A percentile compares a stretch with the other conserved stretches of the same genome.
phyloP scores from a whole-genome alignment of 2,113 vertebrate species.

The Haemorhous mexicanus region DNA sequence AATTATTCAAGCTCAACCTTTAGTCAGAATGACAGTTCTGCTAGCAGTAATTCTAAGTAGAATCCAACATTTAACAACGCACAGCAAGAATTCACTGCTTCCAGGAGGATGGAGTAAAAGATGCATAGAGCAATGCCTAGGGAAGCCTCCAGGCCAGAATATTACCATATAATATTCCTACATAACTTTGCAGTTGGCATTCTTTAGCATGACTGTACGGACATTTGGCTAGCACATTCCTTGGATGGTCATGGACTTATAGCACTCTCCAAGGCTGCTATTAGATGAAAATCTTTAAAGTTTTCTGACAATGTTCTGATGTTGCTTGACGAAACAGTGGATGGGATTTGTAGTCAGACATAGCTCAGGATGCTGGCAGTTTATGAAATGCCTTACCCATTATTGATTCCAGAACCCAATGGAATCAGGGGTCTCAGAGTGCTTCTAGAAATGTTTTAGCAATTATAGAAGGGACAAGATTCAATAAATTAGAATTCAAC shows the following conservation, averaged over 20 bases:
- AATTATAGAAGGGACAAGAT: background rate
- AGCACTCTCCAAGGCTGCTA: background rate
- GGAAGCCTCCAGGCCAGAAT: background rate
- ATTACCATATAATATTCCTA: background rate
- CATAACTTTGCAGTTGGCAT: background rate
- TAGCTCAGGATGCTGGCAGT: background rate
- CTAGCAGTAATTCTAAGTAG: background rate
- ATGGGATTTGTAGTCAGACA: background rate
- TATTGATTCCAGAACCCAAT: background rate
- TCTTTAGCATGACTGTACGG: background rate
- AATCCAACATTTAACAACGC: background rate
- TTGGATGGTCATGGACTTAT: background rate
- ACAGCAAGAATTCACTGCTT: background rate
- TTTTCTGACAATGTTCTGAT: background rate
- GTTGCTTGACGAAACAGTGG: background rate
- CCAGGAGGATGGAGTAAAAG: background rate
- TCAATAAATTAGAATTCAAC: background rate
- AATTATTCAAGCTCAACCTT: background rate
- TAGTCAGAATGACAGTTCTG: background rate
- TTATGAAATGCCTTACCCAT: background rate
- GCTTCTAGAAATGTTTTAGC: background rate
- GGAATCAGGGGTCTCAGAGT: background rate
- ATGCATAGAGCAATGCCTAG: fast-evolving
- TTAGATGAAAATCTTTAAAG: background rate
- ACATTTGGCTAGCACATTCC: background rate